Conservation (phyloP, 2,797 vertebrate species). For the Fistularia commersonii region DNA sequence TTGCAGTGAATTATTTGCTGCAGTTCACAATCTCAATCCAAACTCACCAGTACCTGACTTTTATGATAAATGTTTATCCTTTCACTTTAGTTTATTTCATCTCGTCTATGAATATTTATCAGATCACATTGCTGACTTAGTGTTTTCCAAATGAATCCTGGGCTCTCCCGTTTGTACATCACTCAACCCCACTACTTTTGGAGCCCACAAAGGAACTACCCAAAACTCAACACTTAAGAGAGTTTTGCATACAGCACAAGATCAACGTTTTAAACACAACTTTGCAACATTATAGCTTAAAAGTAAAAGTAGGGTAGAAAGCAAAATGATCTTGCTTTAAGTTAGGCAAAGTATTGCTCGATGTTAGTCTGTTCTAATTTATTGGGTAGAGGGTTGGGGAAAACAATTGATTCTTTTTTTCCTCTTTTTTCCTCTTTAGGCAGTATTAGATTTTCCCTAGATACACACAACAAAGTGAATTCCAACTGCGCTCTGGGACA, state of each 20-base stretch:
- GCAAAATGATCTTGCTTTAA: neutral
- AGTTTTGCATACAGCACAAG: slow-evolving; percentile 31
- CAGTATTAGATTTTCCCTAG: slow-evolving; percentile 61
- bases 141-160: slow-evolving; percentile 46
- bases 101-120: slow-evolving; percentile 49
- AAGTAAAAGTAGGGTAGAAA: slow-evolving; percentile 17
- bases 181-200: no score
- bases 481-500: slow-evolving; percentile 64
- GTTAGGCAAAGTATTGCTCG: slow-evolving; percentile 28
- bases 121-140: slow-evolving; percentile 49
- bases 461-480: slow-evolving; percentile 76
- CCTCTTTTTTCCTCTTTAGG: slow-evolving; percentile 58
- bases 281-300: slow-evolving; percentile 21
- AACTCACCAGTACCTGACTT: slow-evolving; percentile 23
- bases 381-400: slow-evolving; percentile 40
- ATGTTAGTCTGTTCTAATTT: slow-evolving; percentile 62
- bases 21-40: no score
- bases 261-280: slow-evolving; percentile 24
- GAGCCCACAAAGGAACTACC: slow-evolving; percentile 42
- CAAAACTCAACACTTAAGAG: slow-evolving; percentile 58
- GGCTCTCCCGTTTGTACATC: slow-evolving; percentile 30
- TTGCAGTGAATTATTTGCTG: no score
- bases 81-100: slow-evolving; percentile 34
- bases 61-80: slow-evolving; percentile 37
- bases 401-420: slow-evolving; percentile 63